phyloP scores from a whole-genome alignment of 1,140 invertebrate genomes.

The Eulimnadia texana region DNA sequence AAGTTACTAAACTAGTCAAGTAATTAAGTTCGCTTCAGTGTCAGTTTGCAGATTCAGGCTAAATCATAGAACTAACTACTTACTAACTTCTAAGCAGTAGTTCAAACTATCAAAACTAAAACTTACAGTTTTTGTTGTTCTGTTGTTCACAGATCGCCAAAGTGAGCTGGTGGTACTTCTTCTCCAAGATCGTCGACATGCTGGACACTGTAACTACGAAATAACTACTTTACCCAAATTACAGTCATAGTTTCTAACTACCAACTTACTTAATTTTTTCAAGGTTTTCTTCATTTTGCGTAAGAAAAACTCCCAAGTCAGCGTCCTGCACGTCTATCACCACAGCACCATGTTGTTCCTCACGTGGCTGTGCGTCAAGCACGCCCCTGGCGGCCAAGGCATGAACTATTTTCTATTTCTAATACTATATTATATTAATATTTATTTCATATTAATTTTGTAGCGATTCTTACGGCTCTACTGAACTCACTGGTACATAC shows the following conservation, averaged over 20 bases:
- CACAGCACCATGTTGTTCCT: conserved; percentile 41
- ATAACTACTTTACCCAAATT: background rate
- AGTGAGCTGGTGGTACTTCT: conserved; percentile 93
- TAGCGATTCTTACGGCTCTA: conserved; percentile 29
- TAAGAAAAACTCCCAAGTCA: conserved; percentile 71
- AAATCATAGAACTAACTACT: no score
- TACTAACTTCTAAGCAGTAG: no score
- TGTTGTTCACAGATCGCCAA: conserved; percentile 57
- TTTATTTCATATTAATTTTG: conserved; percentile 12
- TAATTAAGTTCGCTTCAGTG: no score
- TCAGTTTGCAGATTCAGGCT: no score
- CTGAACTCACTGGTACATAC: conserved; percentile 39
- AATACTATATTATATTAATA: background rate
- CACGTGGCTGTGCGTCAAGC: conserved; percentile 33
- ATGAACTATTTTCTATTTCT: background rate
- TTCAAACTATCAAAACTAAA: background rate
- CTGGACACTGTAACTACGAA: conserved; percentile 52
- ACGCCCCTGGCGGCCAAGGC: conserved; percentile 29
- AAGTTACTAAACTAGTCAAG: no score
- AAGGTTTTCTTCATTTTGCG: conserved; percentile 69
- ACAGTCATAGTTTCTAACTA: background rate
- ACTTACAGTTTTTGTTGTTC: conserved; percentile 18
- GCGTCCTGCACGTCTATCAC: conserved; percentile 77
- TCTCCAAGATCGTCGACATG: conserved; percentile 85
- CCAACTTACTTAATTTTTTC: background rate